Percentiles rank a stretch among this genome's conserved stretches.
These are phyloP conservation scores for Cheilinus undulatus DNA, from an alignment of 2,113 vertebrate genomes.

Conservation along the genomic window DNA sequence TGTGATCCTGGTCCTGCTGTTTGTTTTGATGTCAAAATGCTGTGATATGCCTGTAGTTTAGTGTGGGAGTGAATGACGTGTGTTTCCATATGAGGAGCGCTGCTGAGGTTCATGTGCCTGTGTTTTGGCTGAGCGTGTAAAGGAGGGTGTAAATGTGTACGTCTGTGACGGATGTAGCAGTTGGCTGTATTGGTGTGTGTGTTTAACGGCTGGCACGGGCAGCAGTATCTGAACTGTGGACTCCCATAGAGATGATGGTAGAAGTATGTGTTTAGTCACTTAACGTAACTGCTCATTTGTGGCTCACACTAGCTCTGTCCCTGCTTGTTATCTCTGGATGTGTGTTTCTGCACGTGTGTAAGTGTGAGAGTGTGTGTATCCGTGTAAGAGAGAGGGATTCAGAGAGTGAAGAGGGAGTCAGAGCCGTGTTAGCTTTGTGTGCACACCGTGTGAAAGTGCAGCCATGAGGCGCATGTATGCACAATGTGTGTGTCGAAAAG, in stretches of 20 bases:
- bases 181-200: slow-evolving; percentile 44
- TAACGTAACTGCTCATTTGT: slow-evolving; percentile 85
- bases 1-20: not conserved
- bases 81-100: slow-evolving; percentile 23
- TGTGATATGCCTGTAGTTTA: not conserved
- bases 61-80: slow-evolving; percentile 2
- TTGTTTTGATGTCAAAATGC: slow-evolving; percentile 6
- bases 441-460: slow-evolving; percentile 33
- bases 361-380: slow-evolving; percentile 5
- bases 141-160: slow-evolving; percentile 40
- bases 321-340: slow-evolving; percentile 72
- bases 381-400: slow-evolving; percentile 11
- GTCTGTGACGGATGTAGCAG: slow-evolving; percentile 32
- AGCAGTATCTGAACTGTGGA: slow-evolving; percentile 67
- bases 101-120: slow-evolving; percentile 23
- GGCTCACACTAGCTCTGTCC: slow-evolving; percentile 72
- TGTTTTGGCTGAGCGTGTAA: slow-evolving; percentile 34
- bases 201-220: slow-evolving; percentile 64
- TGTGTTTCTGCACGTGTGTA: slow-evolving; percentile 59
- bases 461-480: slow-evolving; percentile 36
- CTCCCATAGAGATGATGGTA: slow-evolving; percentile 77
- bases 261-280: slow-evolving; percentile 86
- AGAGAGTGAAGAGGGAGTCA: slow-evolving; percentile 32
- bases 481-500: slow-evolving; percentile 7
- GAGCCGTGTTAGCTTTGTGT: slow-evolving; percentile 31